Evolutionary conservation across 1,140 invertebrate species (phyloP), one percentile per base, ranked within the genome.

Genomic region (Penaeus japonicus): DNA sequence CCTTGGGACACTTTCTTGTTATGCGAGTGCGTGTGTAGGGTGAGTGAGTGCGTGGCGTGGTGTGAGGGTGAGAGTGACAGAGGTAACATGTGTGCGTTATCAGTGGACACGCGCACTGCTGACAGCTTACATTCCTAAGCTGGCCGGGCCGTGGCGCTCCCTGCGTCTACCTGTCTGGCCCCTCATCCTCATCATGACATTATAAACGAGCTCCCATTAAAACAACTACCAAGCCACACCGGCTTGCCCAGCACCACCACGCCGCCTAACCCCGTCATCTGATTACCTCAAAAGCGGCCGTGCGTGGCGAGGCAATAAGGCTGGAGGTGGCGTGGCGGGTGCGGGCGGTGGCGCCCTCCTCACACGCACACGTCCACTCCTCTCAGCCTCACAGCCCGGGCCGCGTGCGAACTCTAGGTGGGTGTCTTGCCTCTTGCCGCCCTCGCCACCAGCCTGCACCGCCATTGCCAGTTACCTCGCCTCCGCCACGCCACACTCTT

Each of bases 161-260:
- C 54, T 78, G 39, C 65, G 84, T 78, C 65, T 87, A 86, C 89
- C 89, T 89, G 84, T 87, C 84, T 62, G 59, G 62, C 85, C 47
- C 88, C 73, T 83, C 89, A 78, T 89, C 84, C 89, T 87, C 89
- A 89, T 89, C 89, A 89, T 87, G 84, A 87, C 89, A 87, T 84
- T 89, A 89, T 89, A 89, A 89, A 89, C 89, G 89, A 89, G 89
- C 59, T 87, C 89, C 85, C 89, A 89, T 89, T 89, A 87, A 89
- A 89, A 89, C 89, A 89, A 89, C 89, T 89, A 89, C 84, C 89
- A 89, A 89, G 84, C 89, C 89, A 82, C 89, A 85, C 85, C 70
- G 89, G 84, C 84, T 80, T 86, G 84, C 84, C 84, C 85, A 75
- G 70, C 84, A 62, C 84, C 84, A 70, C 79, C 84, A 55, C 77